Evolutionary conservation across 2,888 invertebrate genomes (phyloP), one percentile per base, ranked within the genome.

Genomic region (Teinopalpus imperialis): DNA sequence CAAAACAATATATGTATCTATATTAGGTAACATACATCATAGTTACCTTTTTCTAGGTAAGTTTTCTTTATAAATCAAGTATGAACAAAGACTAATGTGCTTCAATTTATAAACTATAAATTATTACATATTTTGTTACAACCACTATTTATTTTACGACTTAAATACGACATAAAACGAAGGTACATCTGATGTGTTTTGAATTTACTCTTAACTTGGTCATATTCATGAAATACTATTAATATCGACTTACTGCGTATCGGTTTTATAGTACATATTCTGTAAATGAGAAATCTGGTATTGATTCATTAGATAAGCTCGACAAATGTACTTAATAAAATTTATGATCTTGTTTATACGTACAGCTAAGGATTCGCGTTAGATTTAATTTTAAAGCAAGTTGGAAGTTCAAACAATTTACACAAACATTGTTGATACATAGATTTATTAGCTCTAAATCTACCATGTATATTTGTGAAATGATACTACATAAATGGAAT

Each of bases 251-350:
- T 13, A 12, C 20, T 27, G 3, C 18, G n/a, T 21, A 20, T 30
- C 30, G 10, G 12, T 16, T 43, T 43, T 16, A 36, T 30, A n/a
- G 8, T 35, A 10, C 4, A 13, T 36, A 30, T 36, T 30, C 36
- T 16, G 13, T 18, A 27, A 21, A 29, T 36, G 9, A 18, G 23
- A 1, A 43, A 43, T 43, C 10, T 30, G 14, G 12, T 23, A 36
- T 24, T 43, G 30, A 43, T 36, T 36, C 29, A 36, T 43, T 35
- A 29, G 26, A 20, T 42, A 42, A 42, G 34, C 34, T 34, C n/a
- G 20, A 32, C 34, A 21, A 32, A 41, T 24, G 12, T 24, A 16
- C 0, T 14, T 10, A 20, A 34, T 34, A 32, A 42, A 42, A 34
- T 42, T 32, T 34, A 34, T 42, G 12, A 5, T 32, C 18, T 18